phyloP scores from a whole-genome alignment of 2,797 vertebrate genomes.

The Darevskia mixta region DNA sequence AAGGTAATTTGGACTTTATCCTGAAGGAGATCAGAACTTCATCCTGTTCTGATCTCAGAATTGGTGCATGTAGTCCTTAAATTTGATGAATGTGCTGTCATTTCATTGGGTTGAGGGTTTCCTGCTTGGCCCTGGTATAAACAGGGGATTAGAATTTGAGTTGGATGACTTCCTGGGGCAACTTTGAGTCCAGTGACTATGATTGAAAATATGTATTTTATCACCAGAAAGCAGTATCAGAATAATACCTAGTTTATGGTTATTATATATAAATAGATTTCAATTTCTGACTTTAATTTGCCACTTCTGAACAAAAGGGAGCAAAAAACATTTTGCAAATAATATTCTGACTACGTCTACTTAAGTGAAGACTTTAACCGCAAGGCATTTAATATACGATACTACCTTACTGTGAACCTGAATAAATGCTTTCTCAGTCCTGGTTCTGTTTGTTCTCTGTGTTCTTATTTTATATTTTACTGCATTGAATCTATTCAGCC shows the following conservation, averaged over 20 bases:
- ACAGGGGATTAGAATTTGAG: neutral
- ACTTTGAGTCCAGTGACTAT: neutral
- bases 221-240: neutral
- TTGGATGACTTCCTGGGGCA: too few species aligned
- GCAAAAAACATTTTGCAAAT: conserved; percentile 46
- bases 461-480: conserved; percentile 37
- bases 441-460: neutral
- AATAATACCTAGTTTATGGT: neutral
- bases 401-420: conserved; percentile 57
- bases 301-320: conserved; percentile 37
- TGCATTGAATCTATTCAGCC: conserved; percentile 49
- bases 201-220: neutral
- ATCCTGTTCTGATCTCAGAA: neutral
- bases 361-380: conserved; percentile 56
- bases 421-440: conserved; percentile 51
- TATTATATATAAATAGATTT: conserved; percentile 29
- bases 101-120: neutral
- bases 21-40: too few species aligned
- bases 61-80: neutral
- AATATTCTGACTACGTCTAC: conserved; percentile 52
- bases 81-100: neutral
- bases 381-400: conserved; percentile 53
- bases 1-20: neutral
- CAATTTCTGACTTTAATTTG: conserved; percentile 18
- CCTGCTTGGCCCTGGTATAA: too few species aligned